A percentile compares a stretch with the other conserved stretches of the same genome.
phyloP scores from a whole-genome alignment of 1,140 invertebrate genomes.

The Drosophila ficusphila region DNA sequence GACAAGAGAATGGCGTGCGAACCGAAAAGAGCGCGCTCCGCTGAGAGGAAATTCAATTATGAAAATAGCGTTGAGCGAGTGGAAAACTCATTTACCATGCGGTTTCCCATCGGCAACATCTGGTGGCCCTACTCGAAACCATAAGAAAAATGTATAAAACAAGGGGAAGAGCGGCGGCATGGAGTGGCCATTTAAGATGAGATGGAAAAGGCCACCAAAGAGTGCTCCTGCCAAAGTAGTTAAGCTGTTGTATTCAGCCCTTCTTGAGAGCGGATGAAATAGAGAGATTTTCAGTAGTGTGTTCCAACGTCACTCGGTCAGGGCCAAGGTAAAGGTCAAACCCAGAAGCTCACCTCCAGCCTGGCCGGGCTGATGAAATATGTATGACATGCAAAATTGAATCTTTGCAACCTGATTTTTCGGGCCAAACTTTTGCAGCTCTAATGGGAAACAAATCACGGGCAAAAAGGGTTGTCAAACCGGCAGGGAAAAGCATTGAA shows the following conservation, averaged over 20 bases:
- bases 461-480: not conserved
- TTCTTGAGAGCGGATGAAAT: constrained; percentile 2
- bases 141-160: not conserved
- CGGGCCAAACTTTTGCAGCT: constrained; percentile 18
- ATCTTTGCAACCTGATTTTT: constrained; percentile 30
- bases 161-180: not conserved
- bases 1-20: constrained; percentile 33
- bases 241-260: constrained; percentile 52
- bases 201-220: constrained; percentile 22
- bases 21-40: constrained; percentile 25
- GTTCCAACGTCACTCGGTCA: constrained; percentile 41
- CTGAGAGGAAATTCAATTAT: constrained; percentile 72
- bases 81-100: constrained; percentile 51
- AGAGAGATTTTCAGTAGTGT: constrained; percentile 19
- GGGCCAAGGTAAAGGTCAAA: constrained; percentile 66
- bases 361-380: constrained; percentile 38
- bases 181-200: constrained; percentile 33
- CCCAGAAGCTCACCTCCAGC: constrained; percentile 12
- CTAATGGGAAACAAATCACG: constrained; percentile 13
- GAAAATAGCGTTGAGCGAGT: constrained; percentile 58
- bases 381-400: constrained; percentile 53
- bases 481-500: not conserved
- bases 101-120: constrained; percentile 39
- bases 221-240: constrained; percentile 2
- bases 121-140: constrained; percentile 4